Base-by-base conservation (phyloP, 2,888 invertebrate species). In the Sinhomidia bicolor region DNA sequence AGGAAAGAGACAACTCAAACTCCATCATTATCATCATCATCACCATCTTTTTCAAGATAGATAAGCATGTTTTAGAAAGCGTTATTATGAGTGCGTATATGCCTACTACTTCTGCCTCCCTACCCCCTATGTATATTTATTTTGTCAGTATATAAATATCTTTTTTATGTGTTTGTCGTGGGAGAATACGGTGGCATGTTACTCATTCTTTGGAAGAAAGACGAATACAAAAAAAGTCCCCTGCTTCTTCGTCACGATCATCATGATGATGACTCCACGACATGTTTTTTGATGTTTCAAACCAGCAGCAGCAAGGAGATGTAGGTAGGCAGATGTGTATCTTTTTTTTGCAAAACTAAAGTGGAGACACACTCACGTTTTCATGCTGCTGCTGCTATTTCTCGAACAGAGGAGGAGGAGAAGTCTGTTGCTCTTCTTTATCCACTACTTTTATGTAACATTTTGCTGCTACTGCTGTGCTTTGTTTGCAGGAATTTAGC, bases 131-230 rank as follows among this genome's bases (percentile, higher is more conserved):
- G 41, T 44, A 71, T 17, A 65, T 65, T 74, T 57, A 57, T 78
- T 36, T 78, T 54, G 54, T 57, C 23, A 17, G 29, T 51, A 26
- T 68, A 81, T 65, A 81, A 81, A 81, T 68, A 81, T 65, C 44
- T 47, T 41, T 41, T 41, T 23, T 54, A 17, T 78, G 41, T 81
- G 26, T 60, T 60, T 62, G 81, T 81, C 81, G 81, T 81, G 81
- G 81, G 81, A 81, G 81, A 81, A 26, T 65, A 41, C 57, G 14
- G 51, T 60, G 41, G 60, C 62, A 80, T 81, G 65, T 51, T 65
- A 80, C 68, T 78, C 85, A 44, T 78, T 85, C 65, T 51, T 44
- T 14, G 14, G 26, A 76, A 51, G 14, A 14, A 76, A 51, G 6
- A 76, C 26, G 20, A 78, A 78, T 14, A 54, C 20, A 78, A 41